Evolutionary conservation across 2,888 invertebrate genomes (phyloP).

Genomic region (Mactromeris polynyma): DNA sequence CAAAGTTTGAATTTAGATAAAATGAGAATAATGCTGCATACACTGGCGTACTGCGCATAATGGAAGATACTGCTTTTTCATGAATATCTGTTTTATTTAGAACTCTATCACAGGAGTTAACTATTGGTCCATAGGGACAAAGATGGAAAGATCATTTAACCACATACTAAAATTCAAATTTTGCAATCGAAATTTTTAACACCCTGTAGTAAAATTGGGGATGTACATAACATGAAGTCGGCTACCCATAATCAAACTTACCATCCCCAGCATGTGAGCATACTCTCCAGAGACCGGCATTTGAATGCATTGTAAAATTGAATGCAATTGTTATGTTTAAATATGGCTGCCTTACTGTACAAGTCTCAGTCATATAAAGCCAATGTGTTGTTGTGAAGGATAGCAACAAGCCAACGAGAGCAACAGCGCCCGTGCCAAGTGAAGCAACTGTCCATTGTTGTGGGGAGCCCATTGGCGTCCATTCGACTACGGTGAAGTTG

Average conservation of each 20-base stretch:
- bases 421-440: slow-evolving; percentile 75
- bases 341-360: background rate
- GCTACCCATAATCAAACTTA: background rate
- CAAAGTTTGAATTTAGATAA: too few species aligned
- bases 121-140: too few species aligned
- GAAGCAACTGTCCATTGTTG: slow-evolving; percentile 72
- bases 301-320: slow-evolving; percentile 60
- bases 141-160: too few species aligned
- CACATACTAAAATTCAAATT: too few species aligned
- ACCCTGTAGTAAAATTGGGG: too few species aligned
- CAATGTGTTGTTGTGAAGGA: slow-evolving; percentile 81
- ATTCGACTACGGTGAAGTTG: background rate
- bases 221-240: too few species aligned
- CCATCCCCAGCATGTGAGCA: slow-evolving; percentile 47
- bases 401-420: slow-evolving; percentile 75
- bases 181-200: too few species aligned
- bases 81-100: too few species aligned
- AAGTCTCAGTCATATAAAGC: slow-evolving; percentile 74
- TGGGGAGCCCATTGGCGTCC: slow-evolving; percentile 17
- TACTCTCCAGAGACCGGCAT: slow-evolving; percentile 76
- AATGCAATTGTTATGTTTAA: slow-evolving; percentile 25
- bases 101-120: too few species aligned
- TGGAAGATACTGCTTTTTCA: too few species aligned
- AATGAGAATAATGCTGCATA: too few species aligned
- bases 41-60: too few species aligned